Base-by-base conservation (phyloP, 2,113 vertebrate genomes). In the Zeus faber region DNA sequence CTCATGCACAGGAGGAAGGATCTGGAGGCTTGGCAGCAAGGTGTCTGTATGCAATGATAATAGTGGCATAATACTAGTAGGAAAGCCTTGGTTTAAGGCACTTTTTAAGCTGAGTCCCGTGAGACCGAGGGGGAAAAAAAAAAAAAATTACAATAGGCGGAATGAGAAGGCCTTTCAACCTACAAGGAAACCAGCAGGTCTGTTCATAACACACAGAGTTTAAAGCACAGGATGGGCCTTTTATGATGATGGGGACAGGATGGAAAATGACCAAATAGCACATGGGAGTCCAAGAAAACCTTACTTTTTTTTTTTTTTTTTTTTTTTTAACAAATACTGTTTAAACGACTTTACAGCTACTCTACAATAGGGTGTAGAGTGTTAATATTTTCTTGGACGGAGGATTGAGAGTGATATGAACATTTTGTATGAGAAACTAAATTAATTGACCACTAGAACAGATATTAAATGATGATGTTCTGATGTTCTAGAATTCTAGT, bases 81-180 rank as follows among this genome's bases (percentile, higher is more conserved):
- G 58, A 47, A 64, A 65, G 62, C 27, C 3, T 29, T 13, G 41
- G 43, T 55, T 67, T 67, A 59, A 47, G 41, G 56, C 49, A 68
- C 18, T 49, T 55, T 17, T 54, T 37, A 65, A 61, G 56, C 51
- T 22, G 40, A 69, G 48, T 22, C 27, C 50, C 51, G 26, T 24
- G 41, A 53, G 20, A 49, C 10, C n/a, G n/a, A n/a, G n/a, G n/a
- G 23, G 7, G 59, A 26, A 35, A 50, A 59, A 59, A 26, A 24
- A 47, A 23, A 69, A 53, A 22, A 35, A 18, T 2, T 23, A 76
- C 69, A 83, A 82, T 79, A 24, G 52, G 45, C 13, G 50, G 70
- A 80, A 74, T 72, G 20, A 71, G 58, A 68, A 44, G 56, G 35
- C 51, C 78, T 79, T 80, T 79, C 53, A 70, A 76, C 25, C 37